Percentiles rank a stretch among this genome's conserved stretches.
phyloP scores from a whole-genome alignment of 30 jellyfish, hydroid and myxozoan species.

The Aurelia coerulea region DNA sequence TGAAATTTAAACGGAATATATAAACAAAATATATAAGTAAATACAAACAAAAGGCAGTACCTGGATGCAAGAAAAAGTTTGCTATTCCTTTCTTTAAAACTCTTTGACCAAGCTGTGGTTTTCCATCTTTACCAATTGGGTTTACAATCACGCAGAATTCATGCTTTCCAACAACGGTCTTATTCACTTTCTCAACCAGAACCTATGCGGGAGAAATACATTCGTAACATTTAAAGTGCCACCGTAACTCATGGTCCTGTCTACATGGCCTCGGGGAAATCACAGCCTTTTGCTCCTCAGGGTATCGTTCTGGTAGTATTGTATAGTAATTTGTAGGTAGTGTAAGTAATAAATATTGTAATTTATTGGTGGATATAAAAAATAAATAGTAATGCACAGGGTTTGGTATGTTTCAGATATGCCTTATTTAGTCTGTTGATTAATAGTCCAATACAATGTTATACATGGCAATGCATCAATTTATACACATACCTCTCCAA shows the following conservation, averaged over 20 bases:
- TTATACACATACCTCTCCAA: constrained; percentile 77
- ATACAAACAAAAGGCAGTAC: constrained; percentile 18
- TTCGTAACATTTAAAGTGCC: neutral
- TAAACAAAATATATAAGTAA: neutral
- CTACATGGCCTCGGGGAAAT: too few relatives aligned
- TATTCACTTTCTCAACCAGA: constrained; percentile 37
- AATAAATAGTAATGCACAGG: too few relatives aligned
- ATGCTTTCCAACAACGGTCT: constrained; percentile 81
- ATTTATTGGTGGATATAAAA: too few relatives aligned
- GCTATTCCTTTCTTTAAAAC: constrained; percentile 78
- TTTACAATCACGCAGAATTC: constrained; percentile 86
- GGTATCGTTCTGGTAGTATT: too few relatives aligned
- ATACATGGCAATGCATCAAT: too few relatives aligned
- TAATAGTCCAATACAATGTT: too few relatives aligned
- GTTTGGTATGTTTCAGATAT: too few relatives aligned
- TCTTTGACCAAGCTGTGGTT: constrained; percentile 89
- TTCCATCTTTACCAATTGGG: constrained; percentile 91
- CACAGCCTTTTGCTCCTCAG: too few relatives aligned
- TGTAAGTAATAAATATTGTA: too few relatives aligned
- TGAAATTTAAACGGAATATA: neutral
- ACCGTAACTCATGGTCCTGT: neutral
- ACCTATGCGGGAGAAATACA: constrained; percentile 23
- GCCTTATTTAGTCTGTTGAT: too few relatives aligned
- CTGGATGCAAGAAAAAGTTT: constrained; percentile 93
- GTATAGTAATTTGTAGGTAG: too few relatives aligned